Percentiles rank a stretch among this genome's conserved stretches.
These are phyloP conservation scores for Mastomys natalensis DNA, from an alignment of 2,113 vertebrate species.

Conservation along the genomic window DNA sequence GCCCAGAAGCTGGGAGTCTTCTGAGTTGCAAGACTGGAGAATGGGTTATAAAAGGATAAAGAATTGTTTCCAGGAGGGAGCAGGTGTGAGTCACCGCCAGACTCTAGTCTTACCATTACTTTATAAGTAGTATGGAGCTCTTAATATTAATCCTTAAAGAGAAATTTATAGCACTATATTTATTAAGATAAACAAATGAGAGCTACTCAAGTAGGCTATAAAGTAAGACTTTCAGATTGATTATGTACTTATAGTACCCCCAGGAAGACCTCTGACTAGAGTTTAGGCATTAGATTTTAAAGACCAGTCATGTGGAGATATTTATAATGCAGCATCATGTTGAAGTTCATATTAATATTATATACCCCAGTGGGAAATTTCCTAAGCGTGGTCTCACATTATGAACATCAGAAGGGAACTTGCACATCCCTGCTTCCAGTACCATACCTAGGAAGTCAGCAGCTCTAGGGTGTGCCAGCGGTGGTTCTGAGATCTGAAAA, in stretches of 20 bases:
- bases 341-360: neutral
- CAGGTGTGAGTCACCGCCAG: neutral
- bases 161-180: neutral
- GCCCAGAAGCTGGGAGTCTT: neutral
- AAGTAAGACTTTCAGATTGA: slow-evolving; percentile 33
- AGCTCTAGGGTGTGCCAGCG: neutral
- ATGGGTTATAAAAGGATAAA: neutral
- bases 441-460: neutral
- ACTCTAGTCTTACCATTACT: neutral
- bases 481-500: neutral
- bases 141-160: slow-evolving; percentile 38
- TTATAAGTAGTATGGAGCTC: slow-evolving; percentile 29
- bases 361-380: neutral
- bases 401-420: neutral
- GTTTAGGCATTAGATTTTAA: slow-evolving; percentile 45
- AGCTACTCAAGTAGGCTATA: slow-evolving; percentile 2
- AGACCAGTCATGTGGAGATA: neutral
- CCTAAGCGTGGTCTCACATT: neutral
- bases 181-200: slow-evolving; percentile 47
- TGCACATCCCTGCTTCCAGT: neutral
- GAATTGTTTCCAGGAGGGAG: slow-evolving; percentile 25
- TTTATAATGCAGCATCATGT: neutral
- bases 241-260: slow-evolving; percentile 25
- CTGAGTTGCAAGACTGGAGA: neutral
- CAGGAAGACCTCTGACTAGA: neutral